Evolutionary conservation across 2,797 vertebrate genomes (phyloP).

Genomic region (Lindbergichthys nudifrons): DNA sequence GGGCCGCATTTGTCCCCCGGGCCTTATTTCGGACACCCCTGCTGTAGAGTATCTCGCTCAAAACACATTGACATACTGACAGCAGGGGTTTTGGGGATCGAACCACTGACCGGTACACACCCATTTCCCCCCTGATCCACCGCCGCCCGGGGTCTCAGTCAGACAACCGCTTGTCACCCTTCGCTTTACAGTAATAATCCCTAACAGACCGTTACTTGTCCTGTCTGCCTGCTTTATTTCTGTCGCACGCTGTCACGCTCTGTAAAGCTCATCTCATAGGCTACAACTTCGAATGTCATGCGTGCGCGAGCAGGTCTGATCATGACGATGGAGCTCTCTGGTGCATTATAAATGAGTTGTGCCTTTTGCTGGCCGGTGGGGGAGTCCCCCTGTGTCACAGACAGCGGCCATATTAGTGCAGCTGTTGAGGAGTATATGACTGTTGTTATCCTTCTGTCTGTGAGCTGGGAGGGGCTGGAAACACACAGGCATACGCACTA

Average conservation of each 20-base stretch:
- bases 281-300: constrained; percentile 25
- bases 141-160: not conserved
- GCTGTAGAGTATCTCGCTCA: too few species aligned
- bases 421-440: constrained; percentile 82
- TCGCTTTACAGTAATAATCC: constrained; percentile 15
- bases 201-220: constrained; percentile 25
- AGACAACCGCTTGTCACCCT: constrained; percentile 11
- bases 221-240: constrained; percentile 41
- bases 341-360: constrained; percentile 56
- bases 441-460: constrained; percentile 83
- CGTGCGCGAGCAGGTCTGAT: constrained; percentile 36
- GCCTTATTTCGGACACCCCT: too few species aligned
- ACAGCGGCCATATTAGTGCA: constrained; percentile 82
- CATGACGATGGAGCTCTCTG: constrained; percentile 46
- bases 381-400: constrained; percentile 77
- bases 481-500: constrained; percentile 52
- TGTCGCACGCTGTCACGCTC: constrained; percentile 39
- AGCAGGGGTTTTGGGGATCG: too few species aligned
- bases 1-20: too few species aligned
- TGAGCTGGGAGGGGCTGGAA: constrained; percentile 70
- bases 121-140: not conserved
- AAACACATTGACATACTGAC: too few species aligned
- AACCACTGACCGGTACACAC: too few species aligned
- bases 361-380: constrained; percentile 64
- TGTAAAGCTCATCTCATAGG: constrained; percentile 22